phyloP scores from a whole-genome alignment of 2,113 vertebrate species.

The Trogon surrucura region DNA sequence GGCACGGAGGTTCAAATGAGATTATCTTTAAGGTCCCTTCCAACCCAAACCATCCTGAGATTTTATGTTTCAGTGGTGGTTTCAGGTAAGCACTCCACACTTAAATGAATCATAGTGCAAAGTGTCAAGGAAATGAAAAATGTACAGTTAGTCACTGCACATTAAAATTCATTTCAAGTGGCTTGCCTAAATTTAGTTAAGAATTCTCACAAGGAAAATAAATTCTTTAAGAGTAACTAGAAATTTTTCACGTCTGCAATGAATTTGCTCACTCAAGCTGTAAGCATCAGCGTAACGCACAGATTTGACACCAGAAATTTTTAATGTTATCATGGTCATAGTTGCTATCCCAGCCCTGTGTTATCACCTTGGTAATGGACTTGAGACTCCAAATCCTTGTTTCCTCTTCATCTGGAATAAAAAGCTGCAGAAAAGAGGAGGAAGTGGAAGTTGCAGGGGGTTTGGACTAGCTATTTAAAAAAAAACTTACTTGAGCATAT shows the following conservation, averaged over 20 bases:
- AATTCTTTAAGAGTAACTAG: neutral
- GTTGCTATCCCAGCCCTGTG: accelerated
- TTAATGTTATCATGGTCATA: neutral
- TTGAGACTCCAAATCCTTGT: neutral
- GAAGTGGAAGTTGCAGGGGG: neutral
- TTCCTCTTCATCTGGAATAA: neutral
- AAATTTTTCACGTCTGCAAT: neutral
- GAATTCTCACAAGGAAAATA: neutral
- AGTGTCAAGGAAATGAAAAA: neutral
- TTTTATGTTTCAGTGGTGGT: neutral
- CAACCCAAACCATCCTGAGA: too few relatives aligned
- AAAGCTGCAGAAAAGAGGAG: neutral
- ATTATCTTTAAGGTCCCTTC: too few relatives aligned
- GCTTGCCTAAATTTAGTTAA: neutral
- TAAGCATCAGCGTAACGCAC: neutral
- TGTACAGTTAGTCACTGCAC: neutral
- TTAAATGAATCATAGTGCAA: neutral
- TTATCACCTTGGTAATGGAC: neutral
- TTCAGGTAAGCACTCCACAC: neutral
- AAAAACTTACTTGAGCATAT: neutral
- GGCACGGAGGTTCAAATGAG: too few relatives aligned
- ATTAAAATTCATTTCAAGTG: neutral
- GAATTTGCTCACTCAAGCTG: neutral
- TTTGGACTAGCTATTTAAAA: neutral
- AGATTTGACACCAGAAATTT: neutral